Conservation (phyloP, 2,888 invertebrate species). For the Amblyjoppa fuscipennis region DNA sequence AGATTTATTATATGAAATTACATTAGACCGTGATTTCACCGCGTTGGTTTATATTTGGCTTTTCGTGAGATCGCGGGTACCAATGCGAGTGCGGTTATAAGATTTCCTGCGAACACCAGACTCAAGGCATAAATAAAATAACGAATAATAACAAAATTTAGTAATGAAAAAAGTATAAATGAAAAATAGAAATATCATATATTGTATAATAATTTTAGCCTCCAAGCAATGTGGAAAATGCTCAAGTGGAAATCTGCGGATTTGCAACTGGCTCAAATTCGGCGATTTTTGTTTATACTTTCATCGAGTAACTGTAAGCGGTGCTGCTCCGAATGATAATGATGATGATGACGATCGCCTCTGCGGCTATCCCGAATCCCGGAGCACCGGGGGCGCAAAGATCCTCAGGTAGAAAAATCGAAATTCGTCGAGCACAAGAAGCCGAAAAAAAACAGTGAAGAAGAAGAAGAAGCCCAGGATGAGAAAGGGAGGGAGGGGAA, state of each 20-base stretch:
- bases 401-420: slow-evolving; percentile 81
- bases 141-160: too few species aligned
- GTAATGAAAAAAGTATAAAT: too few species aligned
- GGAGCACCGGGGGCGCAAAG: slow-evolving; percentile 70
- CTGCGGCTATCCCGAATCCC: slow-evolving; percentile 73
- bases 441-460: slow-evolving; percentile 53
- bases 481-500: slow-evolving; percentile 65
- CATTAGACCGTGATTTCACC: too few species aligned
- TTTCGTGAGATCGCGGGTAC: too few species aligned
- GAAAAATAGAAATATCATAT: not conserved
- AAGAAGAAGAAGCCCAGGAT: slow-evolving; percentile 36
- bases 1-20: too few species aligned
- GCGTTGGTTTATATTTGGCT: too few species aligned
- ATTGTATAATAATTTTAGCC: too few species aligned
- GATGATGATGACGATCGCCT: slow-evolving; percentile 66
- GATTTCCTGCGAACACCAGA: too few species aligned
- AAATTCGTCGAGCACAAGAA: slow-evolving; percentile 71
- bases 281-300: not conserved
- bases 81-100: too few species aligned
- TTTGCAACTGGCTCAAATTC: slow-evolving; percentile 13
- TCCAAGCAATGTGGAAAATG: not conserved
- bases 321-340: slow-evolving; percentile 32
- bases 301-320: slow-evolving; percentile 79
- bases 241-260: not conserved
- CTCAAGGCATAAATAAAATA: too few species aligned